phyloP scores from a whole-genome alignment of 2,113 vertebrate species.

The Halcyon malimbica region DNA sequence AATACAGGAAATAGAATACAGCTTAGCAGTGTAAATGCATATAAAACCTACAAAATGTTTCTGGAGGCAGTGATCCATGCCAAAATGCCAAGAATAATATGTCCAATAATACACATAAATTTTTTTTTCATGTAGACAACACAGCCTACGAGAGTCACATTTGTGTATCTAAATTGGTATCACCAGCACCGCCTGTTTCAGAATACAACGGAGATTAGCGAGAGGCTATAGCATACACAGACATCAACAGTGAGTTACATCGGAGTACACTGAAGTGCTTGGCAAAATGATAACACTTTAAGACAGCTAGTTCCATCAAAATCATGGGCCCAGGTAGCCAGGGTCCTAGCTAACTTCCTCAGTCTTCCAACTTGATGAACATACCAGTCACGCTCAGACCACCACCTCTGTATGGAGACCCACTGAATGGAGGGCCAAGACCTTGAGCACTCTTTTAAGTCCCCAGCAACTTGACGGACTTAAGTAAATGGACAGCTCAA shows the following conservation, averaged over 20 bases:
- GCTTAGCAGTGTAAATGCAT: conserved; percentile 32
- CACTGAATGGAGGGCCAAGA: accelerated
- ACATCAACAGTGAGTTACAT: not conserved
- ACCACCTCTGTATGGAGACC: not conserved
- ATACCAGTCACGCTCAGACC: not conserved
- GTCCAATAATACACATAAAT: not conserved
- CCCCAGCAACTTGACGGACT: not conserved
- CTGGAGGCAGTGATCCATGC: conserved; percentile 35
- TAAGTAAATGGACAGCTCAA: not conserved
- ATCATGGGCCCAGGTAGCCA: not conserved
- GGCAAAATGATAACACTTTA: not conserved
- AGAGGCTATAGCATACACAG: not conserved
- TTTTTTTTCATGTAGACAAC: not conserved
- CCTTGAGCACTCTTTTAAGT: accelerated
- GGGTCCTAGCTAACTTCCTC: not conserved
- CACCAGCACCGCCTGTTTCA: not conserved
- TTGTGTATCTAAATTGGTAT: not conserved
- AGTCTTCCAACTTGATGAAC: not conserved
- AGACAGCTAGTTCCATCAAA: not conserved
- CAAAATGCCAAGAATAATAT: conserved; percentile 37
- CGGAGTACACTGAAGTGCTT: not conserved
- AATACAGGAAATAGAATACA: conserved; percentile 55
- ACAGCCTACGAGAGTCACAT: not conserved
- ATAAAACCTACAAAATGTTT: conserved; percentile 49
- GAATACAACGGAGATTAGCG: not conserved